These are phyloP conservation scores for Drosophila carrolli DNA, from an alignment of 1,140 invertebrate species.

Conservation along the genomic window DNA sequence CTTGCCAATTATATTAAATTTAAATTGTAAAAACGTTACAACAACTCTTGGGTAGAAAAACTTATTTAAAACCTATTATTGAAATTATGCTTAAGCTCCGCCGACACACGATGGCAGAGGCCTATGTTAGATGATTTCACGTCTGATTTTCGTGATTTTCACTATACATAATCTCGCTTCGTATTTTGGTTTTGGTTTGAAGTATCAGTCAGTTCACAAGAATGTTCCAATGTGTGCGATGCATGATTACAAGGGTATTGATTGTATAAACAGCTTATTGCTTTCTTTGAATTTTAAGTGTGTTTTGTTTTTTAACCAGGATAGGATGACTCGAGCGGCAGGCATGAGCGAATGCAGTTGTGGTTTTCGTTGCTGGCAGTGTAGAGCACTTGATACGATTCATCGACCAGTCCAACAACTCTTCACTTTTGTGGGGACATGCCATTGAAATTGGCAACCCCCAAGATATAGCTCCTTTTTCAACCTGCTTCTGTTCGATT, in stretches of 20 bases:
- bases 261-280: conserved; percentile 78
- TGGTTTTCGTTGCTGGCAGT: conserved; percentile 40
- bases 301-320: conserved; percentile 5
- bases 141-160: conserved; percentile 18
- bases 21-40: conserved; percentile 79
- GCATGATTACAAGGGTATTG: conserved; percentile 37
- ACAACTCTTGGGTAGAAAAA: conserved; percentile 76
- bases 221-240: conserved; percentile 23
- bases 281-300: conserved; percentile 37
- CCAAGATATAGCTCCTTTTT: conserved; percentile 8
- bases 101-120: conserved; percentile 19
- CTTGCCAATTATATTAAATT: conserved; percentile 74
- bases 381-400: conserved; percentile 38
- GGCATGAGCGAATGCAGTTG: conserved; percentile 7
- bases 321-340: conserved; percentile 5
- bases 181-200: conserved; percentile 40
- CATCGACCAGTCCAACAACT: conserved; percentile 8
- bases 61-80: conserved; percentile 81
- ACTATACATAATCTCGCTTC: conserved; percentile 18
- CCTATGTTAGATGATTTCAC: conserved; percentile 42
- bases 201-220: conserved; percentile 50
- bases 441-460: not conserved
- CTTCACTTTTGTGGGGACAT: not conserved
- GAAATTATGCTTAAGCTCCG: conserved; percentile 60
- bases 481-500: conserved; percentile 7